Conservation (phyloP, 1,140 invertebrate genomes). For the Temnothorax curvispinosus region DNA sequence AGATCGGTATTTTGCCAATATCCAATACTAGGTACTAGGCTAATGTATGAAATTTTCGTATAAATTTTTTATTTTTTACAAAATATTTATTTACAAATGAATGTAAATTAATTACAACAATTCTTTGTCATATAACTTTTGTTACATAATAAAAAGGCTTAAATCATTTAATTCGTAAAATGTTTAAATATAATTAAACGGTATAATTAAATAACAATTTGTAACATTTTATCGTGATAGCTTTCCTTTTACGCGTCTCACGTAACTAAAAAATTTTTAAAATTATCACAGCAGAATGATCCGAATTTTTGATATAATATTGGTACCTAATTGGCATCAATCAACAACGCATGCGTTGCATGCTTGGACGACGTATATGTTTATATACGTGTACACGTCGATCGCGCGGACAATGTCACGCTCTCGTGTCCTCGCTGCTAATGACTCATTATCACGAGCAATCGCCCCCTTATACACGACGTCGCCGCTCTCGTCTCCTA, state of each 20-base stretch:
- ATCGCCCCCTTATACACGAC: constrained; percentile 48
- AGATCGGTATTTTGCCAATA: too few species aligned
- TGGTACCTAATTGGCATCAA: constrained; percentile 13
- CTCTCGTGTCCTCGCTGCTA: constrained; percentile 52
- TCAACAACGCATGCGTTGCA: background rate
- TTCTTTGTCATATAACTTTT: background rate
- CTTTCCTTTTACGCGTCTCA: too few species aligned
- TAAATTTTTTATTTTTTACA: too few species aligned
- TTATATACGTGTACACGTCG: constrained; percentile 33
- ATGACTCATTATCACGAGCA: constrained; percentile 62
- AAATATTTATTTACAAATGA: too few species aligned
- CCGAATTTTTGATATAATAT: background rate
- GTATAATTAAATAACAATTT: too few species aligned
- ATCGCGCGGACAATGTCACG: constrained; percentile 10
- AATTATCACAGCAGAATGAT: background rate
- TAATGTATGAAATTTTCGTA: too few species aligned
- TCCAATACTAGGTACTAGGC: too few species aligned
- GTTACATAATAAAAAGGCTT: background rate
- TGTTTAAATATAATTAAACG: too few species aligned
- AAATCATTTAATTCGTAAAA: background rate
- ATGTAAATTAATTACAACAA: background rate
- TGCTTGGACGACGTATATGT: background rate
- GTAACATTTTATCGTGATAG: background rate
- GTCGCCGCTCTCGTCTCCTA: constrained; percentile 58
- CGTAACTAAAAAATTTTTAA: background rate